These are phyloP conservation scores for Ametastegia equiseti DNA, from an alignment of 2,888 invertebrate species.

Conservation along the genomic window DNA sequence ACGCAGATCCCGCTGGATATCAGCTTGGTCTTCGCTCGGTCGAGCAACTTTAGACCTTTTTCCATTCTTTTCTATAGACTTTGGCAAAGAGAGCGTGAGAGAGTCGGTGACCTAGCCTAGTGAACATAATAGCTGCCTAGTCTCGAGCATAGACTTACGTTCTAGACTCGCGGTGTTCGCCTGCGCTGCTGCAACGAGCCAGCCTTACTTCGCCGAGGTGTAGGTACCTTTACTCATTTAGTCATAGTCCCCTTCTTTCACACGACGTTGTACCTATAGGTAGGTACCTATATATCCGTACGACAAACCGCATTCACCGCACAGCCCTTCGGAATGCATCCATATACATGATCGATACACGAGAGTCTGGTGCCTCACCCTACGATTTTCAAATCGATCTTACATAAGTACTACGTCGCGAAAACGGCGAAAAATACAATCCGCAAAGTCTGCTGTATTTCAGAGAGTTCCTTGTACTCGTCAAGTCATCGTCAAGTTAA, in stretches of 20 bases:
- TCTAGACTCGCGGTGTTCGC: too few relatives aligned
- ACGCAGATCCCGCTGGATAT: conserved; percentile 11
- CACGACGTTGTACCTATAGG: neutral
- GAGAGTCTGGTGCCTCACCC: neutral
- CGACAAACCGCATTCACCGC: conserved; percentile 24
- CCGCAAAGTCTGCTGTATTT: too few relatives aligned
- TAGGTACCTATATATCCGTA: neutral
- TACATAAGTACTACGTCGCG: too few relatives aligned
- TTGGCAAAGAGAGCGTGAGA: conserved; percentile 67
- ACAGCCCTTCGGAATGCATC: neutral
- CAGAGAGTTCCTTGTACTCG: too few relatives aligned
- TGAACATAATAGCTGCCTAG: conserved; percentile 43
- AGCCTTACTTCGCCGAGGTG: too few relatives aligned
- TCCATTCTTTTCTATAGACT: conserved; percentile 32
- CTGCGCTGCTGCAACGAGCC: neutral
- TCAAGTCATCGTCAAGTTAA: too few relatives aligned
- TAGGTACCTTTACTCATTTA: conserved; percentile 19
- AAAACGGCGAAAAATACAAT: neutral
- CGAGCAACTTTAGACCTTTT: conserved; percentile 36
- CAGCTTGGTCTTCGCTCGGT: conserved; percentile 14
- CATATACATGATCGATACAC: neutral
- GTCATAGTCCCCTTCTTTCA: neutral
- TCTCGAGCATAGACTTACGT: conserved; percentile 20
- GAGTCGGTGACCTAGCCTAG: conserved; percentile 61
- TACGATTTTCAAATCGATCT: neutral